Percentiles rank a stretch among this genome's conserved stretches.
Evolutionary conservation across 2,888 invertebrate species (phyloP).

Genomic region (Lasioglossum leucozonium): DNA sequence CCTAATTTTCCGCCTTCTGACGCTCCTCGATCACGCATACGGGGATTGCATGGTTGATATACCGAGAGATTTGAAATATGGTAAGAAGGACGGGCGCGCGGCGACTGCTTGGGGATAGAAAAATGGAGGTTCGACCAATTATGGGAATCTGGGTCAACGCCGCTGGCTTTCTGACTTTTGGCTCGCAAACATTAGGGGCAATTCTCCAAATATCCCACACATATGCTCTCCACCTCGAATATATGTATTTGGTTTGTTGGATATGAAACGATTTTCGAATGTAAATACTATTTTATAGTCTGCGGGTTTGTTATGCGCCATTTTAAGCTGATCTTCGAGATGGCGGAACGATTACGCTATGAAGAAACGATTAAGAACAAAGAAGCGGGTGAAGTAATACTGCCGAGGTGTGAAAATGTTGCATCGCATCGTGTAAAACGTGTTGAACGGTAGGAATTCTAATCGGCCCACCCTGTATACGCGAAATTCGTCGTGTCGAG

Average conservation of each 20-base stretch:
- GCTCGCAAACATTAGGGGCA: neutral
- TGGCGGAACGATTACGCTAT: too few species aligned
- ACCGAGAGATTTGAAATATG: constrained; percentile 27
- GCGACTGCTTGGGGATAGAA: constrained; percentile 15
- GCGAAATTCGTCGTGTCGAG: constrained; percentile 20
- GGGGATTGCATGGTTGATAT: constrained; percentile 39
- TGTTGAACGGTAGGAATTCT: neutral
- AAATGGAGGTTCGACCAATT: constrained; percentile 34
- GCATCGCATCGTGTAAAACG: neutral
- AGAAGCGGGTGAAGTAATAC: too few species aligned
- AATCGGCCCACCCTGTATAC: constrained; percentile 8
- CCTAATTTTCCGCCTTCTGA: constrained; percentile 59
- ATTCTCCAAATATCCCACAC: neutral
- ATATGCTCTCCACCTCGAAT: neutral
- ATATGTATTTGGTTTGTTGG: neutral
- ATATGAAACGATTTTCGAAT: neutral
- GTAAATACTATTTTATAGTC: neutral
- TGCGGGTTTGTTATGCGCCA: neutral
- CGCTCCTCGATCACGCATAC: constrained; percentile 32
- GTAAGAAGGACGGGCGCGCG: constrained; percentile 19
- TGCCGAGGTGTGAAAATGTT: too few species aligned
- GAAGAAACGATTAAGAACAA: too few species aligned
- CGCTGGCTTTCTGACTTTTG: neutral
- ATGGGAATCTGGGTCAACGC: constrained; percentile 20
- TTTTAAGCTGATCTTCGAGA: neutral